Conservation (phyloP, 2,113 vertebrate genomes). For the Menura novaehollandiae region DNA sequence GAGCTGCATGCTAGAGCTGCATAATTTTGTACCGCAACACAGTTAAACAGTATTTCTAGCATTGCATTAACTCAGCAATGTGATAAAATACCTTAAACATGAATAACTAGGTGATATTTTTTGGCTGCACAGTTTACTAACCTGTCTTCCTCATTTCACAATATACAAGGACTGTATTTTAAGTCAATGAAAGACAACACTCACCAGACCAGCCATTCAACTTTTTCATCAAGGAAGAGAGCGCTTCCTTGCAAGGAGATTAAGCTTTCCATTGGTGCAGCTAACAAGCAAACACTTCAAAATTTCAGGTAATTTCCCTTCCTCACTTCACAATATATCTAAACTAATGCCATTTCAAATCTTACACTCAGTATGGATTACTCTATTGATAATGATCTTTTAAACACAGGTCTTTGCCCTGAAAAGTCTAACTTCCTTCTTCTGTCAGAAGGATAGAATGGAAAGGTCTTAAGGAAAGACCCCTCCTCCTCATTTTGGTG, state of each 20-base stretch:
- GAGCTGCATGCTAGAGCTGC: not conserved
- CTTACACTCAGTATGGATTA: not conserved
- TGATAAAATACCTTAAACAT: not conserved
- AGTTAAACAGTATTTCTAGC: not conserved
- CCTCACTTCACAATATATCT: not conserved
- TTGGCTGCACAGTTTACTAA: not conserved
- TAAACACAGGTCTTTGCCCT: not conserved
- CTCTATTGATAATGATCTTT: not conserved
- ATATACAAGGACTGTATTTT: not conserved
- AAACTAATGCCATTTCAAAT: not conserved
- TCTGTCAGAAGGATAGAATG: not conserved
- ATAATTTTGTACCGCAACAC: not conserved
- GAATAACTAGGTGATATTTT: not conserved
- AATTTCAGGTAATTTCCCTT: not conserved
- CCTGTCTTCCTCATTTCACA: not conserved
- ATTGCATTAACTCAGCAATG: not conserved
- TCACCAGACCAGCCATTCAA: constrained; percentile 58
- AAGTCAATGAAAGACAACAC: constrained; percentile 8
- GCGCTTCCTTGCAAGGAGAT: constrained; percentile 39
- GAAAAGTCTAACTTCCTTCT: not conserved
- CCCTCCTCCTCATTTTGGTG: not conserved
- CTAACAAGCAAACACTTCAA: not conserved
- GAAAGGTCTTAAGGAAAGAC: not conserved
- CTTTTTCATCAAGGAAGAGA: constrained; percentile 33
- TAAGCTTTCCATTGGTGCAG: constrained; percentile 44